Base-by-base conservation (phyloP, 2,888 invertebrate genomes). In the Panorpa germanica region DNA sequence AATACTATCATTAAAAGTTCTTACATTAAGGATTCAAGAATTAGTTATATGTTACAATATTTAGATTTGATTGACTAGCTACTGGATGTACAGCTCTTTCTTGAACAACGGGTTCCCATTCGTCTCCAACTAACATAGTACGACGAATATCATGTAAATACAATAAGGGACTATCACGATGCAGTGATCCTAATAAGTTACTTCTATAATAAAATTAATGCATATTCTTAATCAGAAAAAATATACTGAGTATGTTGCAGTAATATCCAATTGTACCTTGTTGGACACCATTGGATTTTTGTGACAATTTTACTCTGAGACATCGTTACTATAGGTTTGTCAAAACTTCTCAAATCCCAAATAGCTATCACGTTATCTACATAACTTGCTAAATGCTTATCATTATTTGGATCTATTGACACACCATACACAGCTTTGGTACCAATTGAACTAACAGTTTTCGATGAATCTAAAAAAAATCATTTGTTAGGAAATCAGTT, bases 321-420 rank as follows among this genome's bases (percentile, higher is more conserved):
- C 35, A 85, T 57, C 8, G 74, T 69, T 16, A 81, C 57, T 37
- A 81, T 63, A 2, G 91, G 86, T 44, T 82, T 76, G 40, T 85
- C 81, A 46, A 90, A 76, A 44, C 73, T 74, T 32, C 91, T 60
- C 27, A 75, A 66, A 53, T 93, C 93, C 91, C 91, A 93, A 34
- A 91, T 65, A 37, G 70, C 70, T 33, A 85, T 71, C 42, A 74
- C 71, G 45, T 70, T 74, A 45, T 88, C 88, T 25, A 72, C 64
- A 46, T 71, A 83, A 22, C 90, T 83, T 30, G 88, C 86, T 11
- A 91, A 49, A 51, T 83, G 74, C 52, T 73, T 68, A 41, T 76
- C 73, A 44, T 65, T 70, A 47, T 70, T 65, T 3, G 81, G 75
- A 51, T 88, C 82, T 2, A 83, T 70, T 34, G 71, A 66, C 10